phyloP scores from a whole-genome alignment of 2,888 invertebrate genomes.

The Diabrotica balteata region DNA sequence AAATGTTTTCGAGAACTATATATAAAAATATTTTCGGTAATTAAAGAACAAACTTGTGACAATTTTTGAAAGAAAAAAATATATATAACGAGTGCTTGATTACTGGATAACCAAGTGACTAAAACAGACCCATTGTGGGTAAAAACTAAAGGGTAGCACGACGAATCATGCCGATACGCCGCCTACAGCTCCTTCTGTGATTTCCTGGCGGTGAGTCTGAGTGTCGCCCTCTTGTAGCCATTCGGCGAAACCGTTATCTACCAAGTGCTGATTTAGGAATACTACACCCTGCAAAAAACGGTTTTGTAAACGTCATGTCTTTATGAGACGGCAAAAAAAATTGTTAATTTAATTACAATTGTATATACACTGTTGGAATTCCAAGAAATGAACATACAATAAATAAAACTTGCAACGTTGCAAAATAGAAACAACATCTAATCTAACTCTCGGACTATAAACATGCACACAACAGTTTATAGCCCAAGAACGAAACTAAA shows the following conservation, averaged over 20 bases:
- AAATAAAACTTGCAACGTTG: too few relatives aligned
- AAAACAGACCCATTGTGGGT: constrained; percentile 33
- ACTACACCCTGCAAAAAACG: constrained; percentile 72
- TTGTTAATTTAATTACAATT: neutral
- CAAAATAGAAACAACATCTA: too few relatives aligned
- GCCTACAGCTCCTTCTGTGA: constrained; percentile 36
- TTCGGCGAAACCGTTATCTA: constrained; percentile 82
- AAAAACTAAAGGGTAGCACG: constrained; percentile 5
- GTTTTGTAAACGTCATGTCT: too few relatives aligned
- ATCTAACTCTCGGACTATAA: too few relatives aligned
- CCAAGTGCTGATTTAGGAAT: constrained; percentile 86
- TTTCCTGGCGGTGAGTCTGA: constrained; percentile 24
- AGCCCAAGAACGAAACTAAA: too few relatives aligned
- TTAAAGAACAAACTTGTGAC: too few relatives aligned
- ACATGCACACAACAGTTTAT: too few relatives aligned
- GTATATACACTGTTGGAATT: too few relatives aligned
- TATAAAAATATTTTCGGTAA: too few relatives aligned
- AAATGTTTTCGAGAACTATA: too few relatives aligned
- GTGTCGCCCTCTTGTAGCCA: constrained; percentile 64
- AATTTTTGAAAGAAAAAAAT: constrained; percentile 1
- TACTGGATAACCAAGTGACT: constrained; percentile 45
- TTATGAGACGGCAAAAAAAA: neutral
- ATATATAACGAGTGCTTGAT: constrained; percentile 45
- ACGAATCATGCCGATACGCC: constrained; percentile 33
- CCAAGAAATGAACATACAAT: too few relatives aligned